These are phyloP conservation scores for Oncopeltus fasciatus DNA, from an alignment of 1,140 invertebrate genomes.

Conservation along the genomic window DNA sequence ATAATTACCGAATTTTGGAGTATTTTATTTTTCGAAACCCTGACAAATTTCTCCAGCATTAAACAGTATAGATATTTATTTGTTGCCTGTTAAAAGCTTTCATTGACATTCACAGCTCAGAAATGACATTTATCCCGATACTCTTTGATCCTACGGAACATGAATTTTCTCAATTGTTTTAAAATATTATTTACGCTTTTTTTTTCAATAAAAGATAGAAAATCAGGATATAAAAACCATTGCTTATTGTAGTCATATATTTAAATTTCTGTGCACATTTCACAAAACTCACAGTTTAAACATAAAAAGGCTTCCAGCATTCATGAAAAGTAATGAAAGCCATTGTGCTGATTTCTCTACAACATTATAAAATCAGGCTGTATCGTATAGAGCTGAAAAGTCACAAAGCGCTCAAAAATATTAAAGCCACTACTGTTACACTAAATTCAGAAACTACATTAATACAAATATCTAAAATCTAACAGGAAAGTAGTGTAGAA, in stretches of 20 bases:
- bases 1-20: background rate
- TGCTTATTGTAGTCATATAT: background rate
- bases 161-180: background rate
- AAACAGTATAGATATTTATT: background rate
- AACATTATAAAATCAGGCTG: background rate
- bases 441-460: background rate
- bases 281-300: background rate
- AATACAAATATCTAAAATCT: background rate
- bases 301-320: background rate
- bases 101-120: background rate
- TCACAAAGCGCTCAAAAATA: background rate
- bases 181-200: background rate
- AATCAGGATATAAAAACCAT: background rate
- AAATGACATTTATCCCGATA: too few relatives aligned
- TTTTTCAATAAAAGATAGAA: background rate
- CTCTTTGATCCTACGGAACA: background rate
- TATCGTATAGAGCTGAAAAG: background rate
- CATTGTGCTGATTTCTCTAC: background rate
- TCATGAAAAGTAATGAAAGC: background rate
- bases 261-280: background rate
- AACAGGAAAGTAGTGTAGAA: slow-evolving; percentile 5
- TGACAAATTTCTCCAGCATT: background rate
- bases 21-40: background rate
- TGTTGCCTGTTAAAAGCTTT: background rate
- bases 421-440: background rate